Conservation (phyloP, 2,888 invertebrate species). For the Macroteleia sp. region DNA sequence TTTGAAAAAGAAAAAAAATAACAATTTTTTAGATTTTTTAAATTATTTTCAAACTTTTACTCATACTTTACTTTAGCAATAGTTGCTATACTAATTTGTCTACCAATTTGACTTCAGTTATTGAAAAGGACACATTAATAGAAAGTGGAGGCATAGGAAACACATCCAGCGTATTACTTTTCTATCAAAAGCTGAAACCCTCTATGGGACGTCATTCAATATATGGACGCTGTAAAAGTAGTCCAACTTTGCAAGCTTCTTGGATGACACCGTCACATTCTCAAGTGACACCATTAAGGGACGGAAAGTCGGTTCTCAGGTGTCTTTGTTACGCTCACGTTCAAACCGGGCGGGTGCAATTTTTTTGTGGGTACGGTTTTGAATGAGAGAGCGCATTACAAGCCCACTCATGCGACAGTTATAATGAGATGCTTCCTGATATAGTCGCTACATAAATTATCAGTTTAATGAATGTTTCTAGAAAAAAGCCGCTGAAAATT, state of each 20-base stretch:
- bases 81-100: too few species aligned
- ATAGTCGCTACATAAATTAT: conserved; percentile 18
- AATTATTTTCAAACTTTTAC: too few species aligned
- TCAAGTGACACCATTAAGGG: conserved; percentile 49
- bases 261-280: conserved; percentile 16
- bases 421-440: conserved; percentile 25
- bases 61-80: too few species aligned
- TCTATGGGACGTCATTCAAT: conserved; percentile 40
- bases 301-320: conserved; percentile 28
- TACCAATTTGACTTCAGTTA: neutral
- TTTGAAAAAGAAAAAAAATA: too few species aligned
- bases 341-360: conserved; percentile 12
- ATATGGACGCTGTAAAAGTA: conserved; percentile 19
- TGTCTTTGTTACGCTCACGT: conserved; percentile 32
- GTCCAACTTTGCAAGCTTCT: too few species aligned
- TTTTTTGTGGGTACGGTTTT: conserved; percentile 22
- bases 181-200: conserved; percentile 19
- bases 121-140: conserved; percentile 13
- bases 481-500: neutral
- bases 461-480: neutral
- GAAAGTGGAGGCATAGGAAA: neutral
- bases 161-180: conserved; percentile 29
- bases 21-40: too few species aligned
- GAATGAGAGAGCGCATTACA: conserved; percentile 15
- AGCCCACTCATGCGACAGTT: conserved; percentile 1